Conservation (phyloP, 2,113 vertebrate species). For the Meleagris gallopavo region DNA sequence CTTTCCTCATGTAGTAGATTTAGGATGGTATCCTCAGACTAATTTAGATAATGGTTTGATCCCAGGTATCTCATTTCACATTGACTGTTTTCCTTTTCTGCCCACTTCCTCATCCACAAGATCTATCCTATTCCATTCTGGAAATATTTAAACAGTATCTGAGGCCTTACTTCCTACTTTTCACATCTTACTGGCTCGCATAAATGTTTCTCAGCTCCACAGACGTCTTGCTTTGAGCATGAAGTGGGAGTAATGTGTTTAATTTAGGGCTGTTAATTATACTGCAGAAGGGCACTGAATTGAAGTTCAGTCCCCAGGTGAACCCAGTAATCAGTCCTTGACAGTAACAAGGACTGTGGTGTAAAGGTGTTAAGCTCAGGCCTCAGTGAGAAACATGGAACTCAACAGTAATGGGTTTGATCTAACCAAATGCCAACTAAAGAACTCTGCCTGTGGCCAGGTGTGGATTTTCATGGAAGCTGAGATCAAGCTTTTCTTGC, state of each 20-base stretch:
- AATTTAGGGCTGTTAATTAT: background rate
- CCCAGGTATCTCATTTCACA: background rate
- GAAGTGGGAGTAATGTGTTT: background rate
- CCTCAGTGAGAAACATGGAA: background rate
- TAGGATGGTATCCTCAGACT: background rate
- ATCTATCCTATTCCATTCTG: background rate
- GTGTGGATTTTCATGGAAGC: background rate
- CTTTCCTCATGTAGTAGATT: background rate
- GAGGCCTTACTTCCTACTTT: background rate
- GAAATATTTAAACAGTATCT: background rate
- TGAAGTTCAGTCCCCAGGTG: background rate
- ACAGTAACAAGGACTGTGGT: background rate
- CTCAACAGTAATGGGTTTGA: background rate
- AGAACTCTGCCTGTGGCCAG: accelerated
- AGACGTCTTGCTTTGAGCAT: background rate
- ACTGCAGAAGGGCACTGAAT: background rate
- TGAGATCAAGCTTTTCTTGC: background rate
- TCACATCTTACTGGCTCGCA: background rate
- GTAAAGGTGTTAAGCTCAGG: background rate
- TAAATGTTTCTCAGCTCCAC: background rate
- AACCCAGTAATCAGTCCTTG: background rate
- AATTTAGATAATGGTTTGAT: background rate
- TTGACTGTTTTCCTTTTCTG: background rate
- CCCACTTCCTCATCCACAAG: background rate
- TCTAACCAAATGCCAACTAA: background rate